Percentiles rank a stretch among this genome's conserved stretches.
Conservation (phyloP, 2,113 vertebrate species). For the Protobothrops mucrosquamatus region DNA sequence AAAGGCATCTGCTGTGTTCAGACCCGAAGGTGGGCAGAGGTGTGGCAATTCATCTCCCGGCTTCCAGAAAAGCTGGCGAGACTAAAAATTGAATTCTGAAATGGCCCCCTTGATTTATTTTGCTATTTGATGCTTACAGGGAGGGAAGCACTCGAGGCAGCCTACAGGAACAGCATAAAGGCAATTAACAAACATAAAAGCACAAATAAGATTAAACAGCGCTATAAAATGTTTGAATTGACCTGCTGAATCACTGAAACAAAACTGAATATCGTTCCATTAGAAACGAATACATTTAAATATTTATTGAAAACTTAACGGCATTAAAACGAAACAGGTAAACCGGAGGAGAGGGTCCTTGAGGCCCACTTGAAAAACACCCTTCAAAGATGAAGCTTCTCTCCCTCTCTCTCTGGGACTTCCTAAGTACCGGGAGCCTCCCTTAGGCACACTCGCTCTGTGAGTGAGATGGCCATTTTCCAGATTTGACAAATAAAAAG, state of each 20-base stretch:
- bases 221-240: background rate
- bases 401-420: background rate
- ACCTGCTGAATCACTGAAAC: background rate
- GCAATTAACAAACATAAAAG: background rate
- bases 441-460: background rate
- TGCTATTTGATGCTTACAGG: background rate
- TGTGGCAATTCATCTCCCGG: background rate
- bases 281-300: background rate
- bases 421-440: fast-evolving
- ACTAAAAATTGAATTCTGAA: background rate
- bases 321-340: background rate
- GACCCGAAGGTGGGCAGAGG: background rate
- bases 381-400: background rate
- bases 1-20: too few species aligned
- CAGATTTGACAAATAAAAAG: background rate
- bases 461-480: fast-evolving
- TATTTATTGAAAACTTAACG: background rate
- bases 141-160: background rate
- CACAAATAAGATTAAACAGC: background rate
- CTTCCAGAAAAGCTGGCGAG: background rate
- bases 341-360: background rate
- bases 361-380: background rate
- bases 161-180: background rate
- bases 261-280: background rate
- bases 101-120: background rate